Percentiles rank a stretch among this genome's conserved stretches.
Evolutionary conservation across 2,888 invertebrate species (phyloP).

Genomic region (Sarcophaga caerulescens): DNA sequence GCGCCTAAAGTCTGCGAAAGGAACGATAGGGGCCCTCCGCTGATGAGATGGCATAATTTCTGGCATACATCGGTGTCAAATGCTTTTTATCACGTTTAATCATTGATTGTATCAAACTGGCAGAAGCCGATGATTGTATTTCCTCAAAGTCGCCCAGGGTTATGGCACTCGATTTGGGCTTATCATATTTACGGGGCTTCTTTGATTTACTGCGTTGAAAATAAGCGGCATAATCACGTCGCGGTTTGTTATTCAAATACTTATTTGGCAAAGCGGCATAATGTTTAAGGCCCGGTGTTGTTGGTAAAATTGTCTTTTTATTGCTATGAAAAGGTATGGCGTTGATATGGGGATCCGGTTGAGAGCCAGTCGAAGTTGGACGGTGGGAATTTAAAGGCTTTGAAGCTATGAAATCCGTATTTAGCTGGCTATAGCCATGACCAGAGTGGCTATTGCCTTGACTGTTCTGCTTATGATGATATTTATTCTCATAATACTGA

Average conservation of each 20-base stretch:
- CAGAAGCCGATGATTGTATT: conserved; percentile 77
- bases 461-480: conserved; percentile 40
- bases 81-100: conserved; percentile 77
- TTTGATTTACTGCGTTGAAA: conserved; percentile 77
- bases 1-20: conserved; percentile 62
- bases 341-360: conserved; percentile 75
- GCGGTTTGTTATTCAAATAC: conserved; percentile 68
- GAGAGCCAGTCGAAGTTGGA: conserved; percentile 60
- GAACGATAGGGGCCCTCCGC: conserved; percentile 27
- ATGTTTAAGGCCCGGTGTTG: conserved; percentile 81
- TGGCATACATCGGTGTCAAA: conserved; percentile 79
- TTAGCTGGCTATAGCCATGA: conserved; percentile 60
- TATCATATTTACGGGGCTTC: conserved; percentile 70
- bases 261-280: conserved; percentile 76
- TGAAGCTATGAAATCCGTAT: conserved; percentile 59
- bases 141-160: conserved; percentile 68
- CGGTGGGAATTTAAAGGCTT: conserved; percentile 60
- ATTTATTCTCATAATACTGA: conserved; percentile 71
- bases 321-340: conserved; percentile 75
- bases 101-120: conserved; percentile 78
- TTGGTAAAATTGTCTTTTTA: conserved; percentile 78
- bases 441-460: not conserved
- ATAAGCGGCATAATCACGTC: conserved; percentile 77
- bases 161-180: conserved; percentile 69
- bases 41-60: conserved; percentile 64